Conservation (phyloP, 2,797 vertebrate genomes). For the Clarias platycephalus region DNA sequence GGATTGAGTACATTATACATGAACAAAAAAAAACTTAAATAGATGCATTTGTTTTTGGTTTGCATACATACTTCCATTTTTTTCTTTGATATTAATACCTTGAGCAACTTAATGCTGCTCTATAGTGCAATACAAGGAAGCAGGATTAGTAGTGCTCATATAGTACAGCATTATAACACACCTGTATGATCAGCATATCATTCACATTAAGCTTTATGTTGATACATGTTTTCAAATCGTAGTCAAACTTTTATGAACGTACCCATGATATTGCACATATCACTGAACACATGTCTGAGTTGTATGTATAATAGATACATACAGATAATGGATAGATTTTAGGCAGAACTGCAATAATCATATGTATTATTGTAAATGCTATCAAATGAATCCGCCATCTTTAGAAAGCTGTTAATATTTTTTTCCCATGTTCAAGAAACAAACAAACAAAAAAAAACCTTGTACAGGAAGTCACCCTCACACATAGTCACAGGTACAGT, state of each 20-base stretch:
- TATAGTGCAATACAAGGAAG: constrained; percentile 5
- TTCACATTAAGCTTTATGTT: not conserved
- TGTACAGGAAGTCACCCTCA: constrained; percentile 37
- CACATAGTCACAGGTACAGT: not conserved
- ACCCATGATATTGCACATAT: constrained; percentile 9
- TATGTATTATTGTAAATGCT: not conserved
- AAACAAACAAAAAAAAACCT: constrained; percentile 14
- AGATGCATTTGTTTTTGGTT: not conserved
- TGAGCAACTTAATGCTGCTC: not conserved
- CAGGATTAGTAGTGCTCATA: not conserved
- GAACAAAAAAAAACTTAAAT: not conserved
- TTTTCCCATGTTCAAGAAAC: not conserved
- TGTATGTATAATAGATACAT: not conserved
- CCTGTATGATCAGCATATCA: not conserved
- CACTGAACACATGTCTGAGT: not conserved
- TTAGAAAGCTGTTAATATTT: not conserved
- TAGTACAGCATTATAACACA: not conserved
- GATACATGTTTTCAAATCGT: not conserved
- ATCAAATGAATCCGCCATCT: not conserved
- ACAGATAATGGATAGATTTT: not conserved
- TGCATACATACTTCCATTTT: not conserved
- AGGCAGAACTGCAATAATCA: not conserved
- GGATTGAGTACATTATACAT: not conserved
- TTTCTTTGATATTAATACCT: not conserved
- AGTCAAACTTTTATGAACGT: constrained; percentile 4